phyloP scores from a whole-genome alignment of 2,797 vertebrate genomes.

The Tiaroga cobitis region DNA sequence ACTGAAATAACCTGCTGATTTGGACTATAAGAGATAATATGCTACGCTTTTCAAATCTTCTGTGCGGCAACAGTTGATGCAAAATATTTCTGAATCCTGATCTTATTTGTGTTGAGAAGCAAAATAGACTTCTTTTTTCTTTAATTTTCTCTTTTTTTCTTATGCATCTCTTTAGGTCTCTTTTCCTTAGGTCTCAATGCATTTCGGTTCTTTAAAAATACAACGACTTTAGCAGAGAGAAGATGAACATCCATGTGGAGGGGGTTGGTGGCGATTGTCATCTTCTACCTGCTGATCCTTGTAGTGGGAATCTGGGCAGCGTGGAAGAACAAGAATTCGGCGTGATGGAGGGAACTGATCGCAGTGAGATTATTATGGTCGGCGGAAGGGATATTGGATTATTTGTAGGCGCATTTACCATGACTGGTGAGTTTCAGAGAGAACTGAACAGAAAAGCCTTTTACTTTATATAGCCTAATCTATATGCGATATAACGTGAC shows the following conservation, averaged over 20 bases:
- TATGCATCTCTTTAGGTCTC: neutral
- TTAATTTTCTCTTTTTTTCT: neutral
- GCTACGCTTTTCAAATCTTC: neutral
- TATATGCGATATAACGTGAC: neutral
- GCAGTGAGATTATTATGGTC: conserved; percentile 95
- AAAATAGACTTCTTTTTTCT: neutral
- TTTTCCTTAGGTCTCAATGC: conserved; percentile 72
- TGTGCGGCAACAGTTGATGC: neutral
- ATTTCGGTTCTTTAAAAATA: conserved; percentile 68
- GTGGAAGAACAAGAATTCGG: conserved; percentile 95
- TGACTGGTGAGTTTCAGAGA: conserved; percentile 85
- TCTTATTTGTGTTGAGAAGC: neutral
- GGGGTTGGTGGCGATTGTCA: conserved; percentile 92
- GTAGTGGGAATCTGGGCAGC: conserved; percentile 97
- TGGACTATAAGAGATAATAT: neutral
- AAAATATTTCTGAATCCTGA: neutral
- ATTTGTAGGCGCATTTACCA: conserved; percentile 95
- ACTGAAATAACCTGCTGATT: neutral
- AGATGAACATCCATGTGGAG: conserved; percentile 92
- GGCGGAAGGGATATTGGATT: conserved; percentile 96
- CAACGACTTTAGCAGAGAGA: conserved; percentile 63
- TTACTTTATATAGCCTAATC: neutral
- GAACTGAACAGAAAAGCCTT: neutral
- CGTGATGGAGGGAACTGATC: conserved; percentile 82
- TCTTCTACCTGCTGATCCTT: conserved; percentile 94